These are phyloP conservation scores for Talpa occidentalis DNA, from an alignment of 2,113 vertebrate genomes.

Conservation along the genomic window DNA sequence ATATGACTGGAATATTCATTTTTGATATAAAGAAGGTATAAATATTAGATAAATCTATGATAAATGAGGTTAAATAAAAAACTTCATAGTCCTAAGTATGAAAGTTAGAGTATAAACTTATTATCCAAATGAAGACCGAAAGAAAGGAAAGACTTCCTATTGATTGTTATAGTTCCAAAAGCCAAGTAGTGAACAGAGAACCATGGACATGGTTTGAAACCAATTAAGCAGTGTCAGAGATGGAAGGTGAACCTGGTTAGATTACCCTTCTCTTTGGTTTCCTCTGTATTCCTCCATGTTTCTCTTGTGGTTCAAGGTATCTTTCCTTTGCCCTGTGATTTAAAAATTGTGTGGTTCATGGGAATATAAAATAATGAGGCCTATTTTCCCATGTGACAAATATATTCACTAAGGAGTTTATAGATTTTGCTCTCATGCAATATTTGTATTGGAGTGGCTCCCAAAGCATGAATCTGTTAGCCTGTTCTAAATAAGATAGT, in stretches of 20 bases:
- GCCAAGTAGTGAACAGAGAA: not conserved
- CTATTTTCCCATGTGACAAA: not conserved
- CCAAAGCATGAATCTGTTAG: slow-evolving; percentile 25
- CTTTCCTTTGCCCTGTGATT: not conserved
- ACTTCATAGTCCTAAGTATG: not conserved
- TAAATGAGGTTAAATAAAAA: not conserved
- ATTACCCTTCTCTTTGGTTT: not conserved
- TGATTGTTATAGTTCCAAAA: not conserved
- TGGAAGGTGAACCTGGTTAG: not conserved
- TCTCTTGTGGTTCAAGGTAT: not conserved
- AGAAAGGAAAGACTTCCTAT: not conserved
- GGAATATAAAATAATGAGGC: not conserved
- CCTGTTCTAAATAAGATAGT: slow-evolving; percentile 34
- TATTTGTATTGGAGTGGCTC: slow-evolving; percentile 1
- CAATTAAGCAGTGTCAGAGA: not conserved
- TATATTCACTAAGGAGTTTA: slow-evolving; percentile 9
- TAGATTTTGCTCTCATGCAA: not conserved
- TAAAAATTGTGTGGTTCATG: slow-evolving; percentile 21
- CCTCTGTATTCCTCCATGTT: slow-evolving; percentile 12
- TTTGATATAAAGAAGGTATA: not conserved
- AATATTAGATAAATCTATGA: not conserved
- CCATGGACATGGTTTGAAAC: not conserved
- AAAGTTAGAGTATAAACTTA: not conserved
- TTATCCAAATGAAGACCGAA: not conserved
- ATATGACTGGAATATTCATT: not conserved